Percentiles rank a stretch among this genome's conserved stretches.
Evolutionary conservation across 2,797 vertebrate genomes (phyloP).

Genomic region (Poliocrania exsul): DNA sequence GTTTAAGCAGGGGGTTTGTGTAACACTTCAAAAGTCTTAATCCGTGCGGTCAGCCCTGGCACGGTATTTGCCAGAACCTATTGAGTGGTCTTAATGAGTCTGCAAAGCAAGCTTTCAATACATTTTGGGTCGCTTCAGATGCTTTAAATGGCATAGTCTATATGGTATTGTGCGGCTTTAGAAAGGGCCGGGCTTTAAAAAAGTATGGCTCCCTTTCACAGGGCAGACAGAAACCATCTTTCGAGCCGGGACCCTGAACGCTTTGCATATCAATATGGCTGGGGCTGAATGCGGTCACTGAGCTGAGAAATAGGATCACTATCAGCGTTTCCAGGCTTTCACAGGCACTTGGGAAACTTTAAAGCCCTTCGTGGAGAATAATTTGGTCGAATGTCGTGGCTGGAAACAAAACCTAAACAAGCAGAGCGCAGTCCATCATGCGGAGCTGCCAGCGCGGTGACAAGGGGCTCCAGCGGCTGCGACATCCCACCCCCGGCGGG

Average conservation of each 20-base stretch:
- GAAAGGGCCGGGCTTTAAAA: slow-evolving; percentile 65
- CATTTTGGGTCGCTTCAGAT: slow-evolving; percentile 72
- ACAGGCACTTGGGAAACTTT: slow-evolving; percentile 83
- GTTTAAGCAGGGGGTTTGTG: slow-evolving; percentile 80
- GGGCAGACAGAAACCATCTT: slow-evolving; percentile 75
- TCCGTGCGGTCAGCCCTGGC: slow-evolving; percentile 71
- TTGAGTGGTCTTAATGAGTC: slow-evolving; percentile 75
- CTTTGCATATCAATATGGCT: slow-evolving; percentile 88
- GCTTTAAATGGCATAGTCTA: slow-evolving; percentile 74
- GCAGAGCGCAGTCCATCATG: slow-evolving; percentile 69
- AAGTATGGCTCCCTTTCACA: slow-evolving; percentile 76
- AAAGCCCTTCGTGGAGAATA: slow-evolving; percentile 73
- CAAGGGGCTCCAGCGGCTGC: slow-evolving; percentile 21
- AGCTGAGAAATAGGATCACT: slow-evolving; percentile 87
- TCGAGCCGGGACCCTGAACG: slow-evolving; percentile 70
- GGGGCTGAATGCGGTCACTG: slow-evolving; percentile 85
- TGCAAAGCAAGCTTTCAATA: slow-evolving; percentile 71
- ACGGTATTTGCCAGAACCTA: slow-evolving; percentile 70
- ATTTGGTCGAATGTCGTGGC: slow-evolving; percentile 76
- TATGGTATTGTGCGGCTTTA: slow-evolving; percentile 73
- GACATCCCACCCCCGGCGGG: slow-evolving; percentile 6
- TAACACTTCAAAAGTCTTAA: slow-evolving; percentile 79
- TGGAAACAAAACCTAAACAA: slow-evolving; percentile 75
- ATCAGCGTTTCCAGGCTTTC: slow-evolving; percentile 81
- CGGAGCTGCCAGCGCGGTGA: slow-evolving; percentile 29